Base-by-base conservation (phyloP, 2,113 vertebrate genomes). In the Accipiter virgatus region DNA sequence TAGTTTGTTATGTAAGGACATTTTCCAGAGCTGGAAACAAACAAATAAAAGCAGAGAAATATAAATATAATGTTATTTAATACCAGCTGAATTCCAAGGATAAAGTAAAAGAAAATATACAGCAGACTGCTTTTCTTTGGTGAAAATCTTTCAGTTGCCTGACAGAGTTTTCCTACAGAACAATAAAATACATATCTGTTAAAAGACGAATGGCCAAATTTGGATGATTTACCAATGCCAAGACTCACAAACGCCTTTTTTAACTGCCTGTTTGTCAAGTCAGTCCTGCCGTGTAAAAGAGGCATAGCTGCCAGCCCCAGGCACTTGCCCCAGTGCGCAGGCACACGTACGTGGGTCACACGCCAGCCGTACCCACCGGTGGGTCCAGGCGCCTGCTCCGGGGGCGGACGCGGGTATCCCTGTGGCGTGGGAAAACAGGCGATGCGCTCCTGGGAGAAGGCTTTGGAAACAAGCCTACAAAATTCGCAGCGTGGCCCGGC, bases 351-450 rank as follows among this genome's bases (percentile, higher is more conserved):
- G 1, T 16, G 29, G 16, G 36, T 17, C 29, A 56, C 16, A 6
- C 0, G 1, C 59, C 63, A 59, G 65, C 29, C 17, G 2, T 21
- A 21, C 26, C 63, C 45, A 29, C 59, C 25, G 42, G 45, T 11
- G 45, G 45, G 27, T 11, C 26, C 21, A 8, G 29, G 34, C 0
- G 0, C 34, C 48, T 9, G 36, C 34, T 70, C 8, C 6, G 2
- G 31, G 29, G 17, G 20, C 55, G 47, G 82, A 45, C 11, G 48
- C 0, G 0, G 1, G 2, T 45, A 26, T 56, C 42, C n/a, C 13
- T 7, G 7, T 3, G 17, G 40, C 66, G 77, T 0, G 0, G 59
- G 47, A 25, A 74, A 63, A 20, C 16, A 55, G 43, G 38, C 8
- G 7, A 4, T 6, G 17, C 11, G 6, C 32, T 87, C 13, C 8